Base-by-base conservation (phyloP, 2,113 vertebrate genomes). In the Caranx ignobilis region DNA sequence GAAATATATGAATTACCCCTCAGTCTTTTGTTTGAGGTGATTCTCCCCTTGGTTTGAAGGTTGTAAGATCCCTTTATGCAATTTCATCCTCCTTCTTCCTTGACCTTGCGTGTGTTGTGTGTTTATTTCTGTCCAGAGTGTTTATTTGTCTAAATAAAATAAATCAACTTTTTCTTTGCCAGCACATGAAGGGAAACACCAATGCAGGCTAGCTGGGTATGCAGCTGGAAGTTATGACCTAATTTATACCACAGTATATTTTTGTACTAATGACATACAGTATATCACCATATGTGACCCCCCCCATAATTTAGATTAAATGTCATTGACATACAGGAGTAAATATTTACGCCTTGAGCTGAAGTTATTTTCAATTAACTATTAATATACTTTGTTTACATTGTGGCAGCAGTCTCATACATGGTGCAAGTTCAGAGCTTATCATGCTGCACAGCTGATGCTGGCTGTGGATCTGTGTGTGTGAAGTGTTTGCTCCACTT, bases 381-480 rank as follows among this genome's bases (percentile, higher is more conserved):
- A 68, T 77, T 62, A 72, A 88, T 83, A 26, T 59, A 74, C 47
- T 76, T 79, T 59, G 31, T 41, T 41, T 41, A 41, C 39, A 66
- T 71, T 68, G 41, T 82, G 71, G 66, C 72, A n/a, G 54, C 41
- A 41, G 32, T 15, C 62, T 84, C 19, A 50, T 66, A 72, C 60
- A 62, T 26, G 4, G 50, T 78, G 60, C 69, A 75, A 67, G 59
- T 69, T 75, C 34, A 61, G 60, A 75, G 75, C 81, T 89, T 79
- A 81, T 87, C 61, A 47, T 61, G 45, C 50, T 37, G 45, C 66
- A 75, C 86, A 88, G 88, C 81, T 86, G 89, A 87, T 87, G 66
- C 26, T 2, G 6, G 15, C 47, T 55, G 61, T 41, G 62, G 48
- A 26, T 70, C 1, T 56, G 37, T 64, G 39, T 88, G 71, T 77